Base-by-base conservation (phyloP, 2,113 vertebrate genomes). In the Raja brachyura region DNA sequence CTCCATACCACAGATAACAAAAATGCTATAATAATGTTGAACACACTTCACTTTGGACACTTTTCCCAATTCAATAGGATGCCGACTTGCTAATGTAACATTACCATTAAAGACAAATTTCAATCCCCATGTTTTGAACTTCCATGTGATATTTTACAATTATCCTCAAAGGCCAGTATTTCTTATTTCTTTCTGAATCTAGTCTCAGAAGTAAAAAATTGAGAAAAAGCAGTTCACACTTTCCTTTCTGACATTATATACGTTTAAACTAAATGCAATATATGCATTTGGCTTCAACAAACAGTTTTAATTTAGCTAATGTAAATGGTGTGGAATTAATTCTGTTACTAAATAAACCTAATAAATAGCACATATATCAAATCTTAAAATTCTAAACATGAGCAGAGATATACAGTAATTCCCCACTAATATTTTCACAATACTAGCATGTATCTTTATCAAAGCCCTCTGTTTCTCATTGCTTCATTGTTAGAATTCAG, bases 401-500 rank as follows among this genome's bases (percentile, higher is more conserved):
- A 61, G 16, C 83, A 88, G 28, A 63, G 59, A 88, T 31, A 63
- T 63, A 48, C 39, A 48, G 39, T 48, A 88, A n/a, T 88, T 81
- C 18, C 78, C 8, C 54, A 18, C 6, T 22, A 48, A 16, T 5
- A 6, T 81, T 13, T 88, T 61, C 28, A 31, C 31, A 88, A 16
- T 59, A 63, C 56, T 2, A 63, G 59, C 59, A 63, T n/a, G 11
- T 63, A 63, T 88, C n/a, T 63, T 66, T 88, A 31, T 31, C 83
- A 88, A 31, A 88, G 59, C 22, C 81, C 81, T 88, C 83, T 63
- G 63, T 63, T 88, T 88, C 83, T 16, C 83, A 88, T 88, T 88
- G 83, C 28, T 88, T 7, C 59, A 31, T 14, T 63, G 59, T 88
- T 83, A 31, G 83, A 88, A 16, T 88, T 88, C 59, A 88, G 28